Base-by-base conservation (phyloP, 2,113 vertebrate species). In the Seriola quinqueradiata region DNA sequence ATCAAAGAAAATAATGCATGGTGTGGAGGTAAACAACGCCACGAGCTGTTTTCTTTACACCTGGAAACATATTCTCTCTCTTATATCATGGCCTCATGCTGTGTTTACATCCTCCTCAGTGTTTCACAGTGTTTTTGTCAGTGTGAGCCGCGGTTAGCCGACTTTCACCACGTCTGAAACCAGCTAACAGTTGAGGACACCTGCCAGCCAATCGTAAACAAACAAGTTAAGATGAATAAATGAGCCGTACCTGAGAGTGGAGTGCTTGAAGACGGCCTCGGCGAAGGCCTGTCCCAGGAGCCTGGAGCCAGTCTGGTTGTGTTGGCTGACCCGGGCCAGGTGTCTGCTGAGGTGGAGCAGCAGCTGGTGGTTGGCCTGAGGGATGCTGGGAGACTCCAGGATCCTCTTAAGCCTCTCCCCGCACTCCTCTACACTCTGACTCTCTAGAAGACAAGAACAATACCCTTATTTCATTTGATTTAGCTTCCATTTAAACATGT, bases 361-460 rank as follows among this genome's bases (percentile, higher is more conserved):
- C 36, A 97, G 93, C 84, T 95, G 94, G 1, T 92, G 88, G 77
- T 96, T 96, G 50, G 92, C 86, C 86, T 94, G 95, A 0, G 95
- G 95, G 73, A 96, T 75, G 50, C 93, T 94, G 0, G 96, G 95
- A 1, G 94, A 95, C 46, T 94, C 94, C 89, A 96, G 90, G 83
- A 97, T 92, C 79, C 79, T 92, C 92, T 93, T 95, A 74, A 95
- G 94, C 86, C 85, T 92, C 65, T 96, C 93, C 14, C 95, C 95
- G 0, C 95, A 95, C 58, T 96, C 96, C 77, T 96, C 96, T 73
- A 95, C 60, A 81, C 82, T 86, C 0, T 73, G 92, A 40, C 83
- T 95, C 85, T 96, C 96, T 89, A 25, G 3, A 64, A 59, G 40
- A 75, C 50, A 52, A 21, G 8, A 36, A n/a, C 63, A 68, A 32